Evolutionary conservation across 1,140 invertebrate genomes (phyloP), one percentile per base, ranked within the genome.

Genomic region (Centruroides sculpturatus): DNA sequence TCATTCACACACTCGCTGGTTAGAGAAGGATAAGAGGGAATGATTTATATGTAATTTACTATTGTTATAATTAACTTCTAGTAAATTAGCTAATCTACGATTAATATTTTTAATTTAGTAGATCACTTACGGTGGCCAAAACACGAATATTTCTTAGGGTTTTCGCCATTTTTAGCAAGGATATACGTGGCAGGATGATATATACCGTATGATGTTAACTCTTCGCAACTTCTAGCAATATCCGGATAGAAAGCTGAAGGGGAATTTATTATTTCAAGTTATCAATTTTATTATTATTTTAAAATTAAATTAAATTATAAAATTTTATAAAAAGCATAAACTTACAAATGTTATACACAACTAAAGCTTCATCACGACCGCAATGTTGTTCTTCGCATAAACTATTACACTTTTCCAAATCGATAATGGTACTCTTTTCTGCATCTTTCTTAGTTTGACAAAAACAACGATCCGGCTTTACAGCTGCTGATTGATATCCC

Each of bases 331-430:
- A 10, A 10, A 5, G 49, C 12, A 47, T 41, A n/a, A 9, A 60
- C 62, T 64, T 60, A 64, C 62, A 58, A 7, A 64, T 53, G 47
- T 60, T 64, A 23, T 64, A 64, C 9, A 64, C 56, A 8, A 59
- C 59, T 46, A 64, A 36, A 35, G 60, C 60, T 35, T 60, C 46
- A 1, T 64, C 55, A n/a, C 54, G 59, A 11, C 62, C 62, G n/a
- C 62, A 64, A 35, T 64, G 62, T 35, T 64, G 62, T 23, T 55
- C 59, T 47, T 60, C 57, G 34, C 62, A 64, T 11, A 55, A 50
- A 11, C 59, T 59, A 34, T 57, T 60, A 47, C 62, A 64, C 0
- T 35, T 12, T 8, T 50, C 59, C 13, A 55, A n/a, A 36, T 59
- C 9, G 8, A 64, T 12, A 13, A 49, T 50, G 11, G 60, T 64